A percentile compares a stretch with the other conserved stretches of the same genome.
These are phyloP conservation scores for Onychomys arenicola DNA, from an alignment of 2,797 vertebrate species.

Conservation along the genomic window DNA sequence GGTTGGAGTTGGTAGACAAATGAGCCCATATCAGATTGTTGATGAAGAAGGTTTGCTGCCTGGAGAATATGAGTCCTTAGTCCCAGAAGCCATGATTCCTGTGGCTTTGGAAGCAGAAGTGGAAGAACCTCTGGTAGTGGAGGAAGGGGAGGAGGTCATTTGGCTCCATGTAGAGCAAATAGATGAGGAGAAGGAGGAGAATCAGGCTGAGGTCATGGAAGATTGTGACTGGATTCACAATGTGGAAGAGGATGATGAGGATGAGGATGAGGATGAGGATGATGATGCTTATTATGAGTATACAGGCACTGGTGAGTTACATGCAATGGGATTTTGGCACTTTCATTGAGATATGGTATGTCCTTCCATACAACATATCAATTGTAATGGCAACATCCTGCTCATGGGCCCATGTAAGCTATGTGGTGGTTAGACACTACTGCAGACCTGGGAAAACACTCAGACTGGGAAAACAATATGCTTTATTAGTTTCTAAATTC, in stretches of 20 bases:
- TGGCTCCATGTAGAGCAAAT: neutral
- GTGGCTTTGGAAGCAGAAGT: neutral
- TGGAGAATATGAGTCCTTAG: neutral
- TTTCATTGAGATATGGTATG: neutral
- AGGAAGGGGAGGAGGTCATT: neutral
- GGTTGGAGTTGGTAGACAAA: neutral
- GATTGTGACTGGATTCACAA: neutral
- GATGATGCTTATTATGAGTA: neutral
- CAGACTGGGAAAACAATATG: neutral
- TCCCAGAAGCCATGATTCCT: accelerated
- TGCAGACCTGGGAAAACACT: neutral
- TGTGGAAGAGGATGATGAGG: neutral
- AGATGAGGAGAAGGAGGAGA: neutral
- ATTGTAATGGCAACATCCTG: neutral
- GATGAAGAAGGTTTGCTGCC: neutral
- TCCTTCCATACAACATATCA: neutral
- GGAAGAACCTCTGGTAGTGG: neutral
- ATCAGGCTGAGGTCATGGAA: neutral
- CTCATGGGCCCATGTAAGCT: accelerated
- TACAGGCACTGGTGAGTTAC: neutral
- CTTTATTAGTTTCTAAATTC: neutral
- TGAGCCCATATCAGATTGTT: accelerated
- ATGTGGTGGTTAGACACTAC: neutral
- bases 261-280: neutral
- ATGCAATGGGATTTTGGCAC: neutral